These are phyloP conservation scores for Aethes cnicana DNA, from an alignment of 2,888 invertebrate genomes.

Conservation along the genomic window DNA sequence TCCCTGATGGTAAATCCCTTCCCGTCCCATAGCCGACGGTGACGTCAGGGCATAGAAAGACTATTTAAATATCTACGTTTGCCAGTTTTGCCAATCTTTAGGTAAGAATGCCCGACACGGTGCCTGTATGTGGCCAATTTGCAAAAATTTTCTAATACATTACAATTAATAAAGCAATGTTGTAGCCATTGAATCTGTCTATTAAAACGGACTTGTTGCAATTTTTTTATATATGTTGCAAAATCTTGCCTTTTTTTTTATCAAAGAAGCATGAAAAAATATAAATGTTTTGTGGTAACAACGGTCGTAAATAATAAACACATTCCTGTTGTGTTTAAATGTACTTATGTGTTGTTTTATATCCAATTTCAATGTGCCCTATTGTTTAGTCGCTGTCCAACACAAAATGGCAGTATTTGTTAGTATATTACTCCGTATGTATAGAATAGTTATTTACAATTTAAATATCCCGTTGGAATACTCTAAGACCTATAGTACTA, in stretches of 20 bases:
- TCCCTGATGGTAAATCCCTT: too few species aligned
- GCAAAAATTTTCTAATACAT: too few species aligned
- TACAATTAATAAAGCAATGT: too few species aligned
- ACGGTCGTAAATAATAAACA: conserved; percentile 33
- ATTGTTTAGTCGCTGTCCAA: background rate
- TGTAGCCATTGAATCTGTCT: background rate
- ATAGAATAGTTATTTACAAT: conserved; percentile 7
- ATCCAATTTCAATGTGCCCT: conserved; percentile 37
- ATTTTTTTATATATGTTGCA: too few species aligned
- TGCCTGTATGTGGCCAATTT: too few species aligned
- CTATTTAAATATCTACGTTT: too few species aligned
- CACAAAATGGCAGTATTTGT: background rate
- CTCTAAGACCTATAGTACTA: too few species aligned
- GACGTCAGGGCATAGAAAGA: too few species aligned
- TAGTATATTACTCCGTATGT: background rate
- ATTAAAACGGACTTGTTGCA: background rate
- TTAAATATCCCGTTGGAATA: too few species aligned
- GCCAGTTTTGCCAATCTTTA: too few species aligned
- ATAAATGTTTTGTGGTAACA: conserved; percentile 62
- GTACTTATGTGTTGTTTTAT: conserved; percentile 27
- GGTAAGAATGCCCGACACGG: too few species aligned
- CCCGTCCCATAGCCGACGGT: too few species aligned
- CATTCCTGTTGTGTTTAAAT: conserved; percentile 21
- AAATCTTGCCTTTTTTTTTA: conserved; percentile 12
- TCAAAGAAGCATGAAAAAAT: conserved; percentile 45